phyloP scores from a whole-genome alignment of 2,113 vertebrate genomes.

The Nannospalax galili region DNA sequence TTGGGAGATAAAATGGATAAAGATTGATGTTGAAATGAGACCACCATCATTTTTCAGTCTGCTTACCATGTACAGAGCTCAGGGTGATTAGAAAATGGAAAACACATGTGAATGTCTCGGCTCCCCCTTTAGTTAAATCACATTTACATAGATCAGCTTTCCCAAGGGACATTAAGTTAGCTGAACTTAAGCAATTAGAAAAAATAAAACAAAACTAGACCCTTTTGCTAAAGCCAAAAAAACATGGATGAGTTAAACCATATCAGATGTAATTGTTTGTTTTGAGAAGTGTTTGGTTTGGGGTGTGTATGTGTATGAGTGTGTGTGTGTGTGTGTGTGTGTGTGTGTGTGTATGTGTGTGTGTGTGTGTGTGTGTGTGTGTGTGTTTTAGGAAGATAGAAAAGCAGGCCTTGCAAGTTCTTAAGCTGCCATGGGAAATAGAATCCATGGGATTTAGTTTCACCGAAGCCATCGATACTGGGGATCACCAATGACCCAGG shows the following conservation, averaged over 20 bases:
- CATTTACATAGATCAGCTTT: conserved; percentile 82
- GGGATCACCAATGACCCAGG: neutral
- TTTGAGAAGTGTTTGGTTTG: conserved; percentile 65
- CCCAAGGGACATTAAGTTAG: conserved; percentile 74
- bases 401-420: conserved; percentile 18
- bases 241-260: conserved; percentile 61
- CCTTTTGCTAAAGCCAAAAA: conserved; percentile 68
- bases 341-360: neutral
- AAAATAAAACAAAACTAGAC: conserved; percentile 51
- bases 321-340: neutral
- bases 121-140: conserved; percentile 75
- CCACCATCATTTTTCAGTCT: conserved; percentile 78
- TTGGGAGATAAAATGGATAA: conserved; percentile 62
- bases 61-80: conserved; percentile 78
- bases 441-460: neutral
- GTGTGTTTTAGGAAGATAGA: neutral
- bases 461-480: neutral
- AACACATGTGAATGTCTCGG: conserved; percentile 82
- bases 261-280: conserved; percentile 74
- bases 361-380: neutral
- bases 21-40: conserved; percentile 82
- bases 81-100: conserved; percentile 84
- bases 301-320: neutral
- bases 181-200: conserved; percentile 74
- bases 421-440: neutral